Evolutionary conservation across 2,113 vertebrate genomes (phyloP).

Genomic region (Baryphthengus martii): DNA sequence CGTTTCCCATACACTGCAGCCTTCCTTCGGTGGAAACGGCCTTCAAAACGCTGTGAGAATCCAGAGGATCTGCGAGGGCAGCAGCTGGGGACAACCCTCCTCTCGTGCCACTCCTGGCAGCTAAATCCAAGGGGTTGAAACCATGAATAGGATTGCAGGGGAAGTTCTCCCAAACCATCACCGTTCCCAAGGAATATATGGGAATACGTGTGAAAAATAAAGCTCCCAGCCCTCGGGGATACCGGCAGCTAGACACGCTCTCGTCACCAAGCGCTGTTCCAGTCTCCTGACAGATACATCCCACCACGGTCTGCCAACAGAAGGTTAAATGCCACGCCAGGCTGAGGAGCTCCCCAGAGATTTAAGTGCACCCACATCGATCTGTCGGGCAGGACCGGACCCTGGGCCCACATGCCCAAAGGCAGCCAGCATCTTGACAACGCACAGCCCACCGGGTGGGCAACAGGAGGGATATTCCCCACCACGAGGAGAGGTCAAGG

Average conservation of each 20-base stretch:
- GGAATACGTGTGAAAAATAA: background rate
- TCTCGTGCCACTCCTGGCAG: background rate
- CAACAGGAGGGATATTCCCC: background rate
- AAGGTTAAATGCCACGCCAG: slow-evolving; percentile 39
- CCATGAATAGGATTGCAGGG: background rate
- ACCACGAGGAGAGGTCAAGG: background rate
- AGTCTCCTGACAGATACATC: slow-evolving; percentile 32
- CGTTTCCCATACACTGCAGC: background rate
- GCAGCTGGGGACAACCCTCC: background rate
- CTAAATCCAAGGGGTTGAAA: background rate
- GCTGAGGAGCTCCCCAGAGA: background rate
- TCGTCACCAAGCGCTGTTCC: background rate
- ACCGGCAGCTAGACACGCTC: background rate
- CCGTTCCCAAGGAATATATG: background rate
- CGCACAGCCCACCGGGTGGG: background rate
- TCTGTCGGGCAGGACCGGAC: slow-evolving; percentile 15
- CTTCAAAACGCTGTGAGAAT: background rate
- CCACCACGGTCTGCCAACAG: background rate
- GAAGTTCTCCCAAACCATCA: background rate
- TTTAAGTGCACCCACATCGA: background rate
- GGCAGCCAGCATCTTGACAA: background rate
- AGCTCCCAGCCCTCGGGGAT: background rate
- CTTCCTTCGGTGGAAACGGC: background rate
- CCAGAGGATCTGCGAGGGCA: background rate
- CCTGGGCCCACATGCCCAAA: background rate